Conservation (phyloP, 2,797 vertebrate species). For the Chaetodon trifasciatus region DNA sequence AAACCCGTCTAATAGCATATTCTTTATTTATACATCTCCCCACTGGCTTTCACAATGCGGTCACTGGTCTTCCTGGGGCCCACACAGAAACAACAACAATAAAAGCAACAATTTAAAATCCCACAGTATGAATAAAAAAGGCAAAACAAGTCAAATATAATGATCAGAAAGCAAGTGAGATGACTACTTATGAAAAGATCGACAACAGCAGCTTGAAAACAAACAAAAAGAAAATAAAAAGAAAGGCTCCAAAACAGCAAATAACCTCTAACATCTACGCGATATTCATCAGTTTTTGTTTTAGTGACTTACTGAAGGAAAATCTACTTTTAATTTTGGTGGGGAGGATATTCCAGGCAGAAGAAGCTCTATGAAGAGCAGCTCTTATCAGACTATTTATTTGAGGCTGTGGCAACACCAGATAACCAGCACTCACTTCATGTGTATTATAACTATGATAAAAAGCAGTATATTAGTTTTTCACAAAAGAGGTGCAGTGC, state of each 20-base stretch:
- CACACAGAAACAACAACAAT: background rate
- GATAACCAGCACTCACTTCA: background rate
- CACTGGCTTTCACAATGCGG: background rate
- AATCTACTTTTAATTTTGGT: background rate
- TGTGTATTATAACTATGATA: too few species aligned
- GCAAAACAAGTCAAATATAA: background rate
- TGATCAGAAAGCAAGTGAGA: background rate
- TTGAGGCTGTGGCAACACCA: background rate
- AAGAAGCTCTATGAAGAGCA: background rate
- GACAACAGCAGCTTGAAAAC: background rate
- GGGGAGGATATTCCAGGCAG: background rate
- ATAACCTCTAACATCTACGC: too few species aligned
- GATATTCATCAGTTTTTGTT: background rate
- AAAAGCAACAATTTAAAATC: background rate
- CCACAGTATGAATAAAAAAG: background rate
- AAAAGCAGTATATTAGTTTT: background rate
- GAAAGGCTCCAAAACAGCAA: too few species aligned
- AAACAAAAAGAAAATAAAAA: background rate
- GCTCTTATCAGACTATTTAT: background rate
- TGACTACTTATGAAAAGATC: background rate
- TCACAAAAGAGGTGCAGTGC: background rate
- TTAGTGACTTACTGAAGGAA: background rate
- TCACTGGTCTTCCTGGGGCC: background rate
- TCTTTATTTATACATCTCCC: background rate
- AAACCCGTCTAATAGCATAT: conserved; percentile 5